These are phyloP conservation scores for Epinotia demarniana DNA, from an alignment of 2,888 invertebrate genomes.

Conservation along the genomic window DNA sequence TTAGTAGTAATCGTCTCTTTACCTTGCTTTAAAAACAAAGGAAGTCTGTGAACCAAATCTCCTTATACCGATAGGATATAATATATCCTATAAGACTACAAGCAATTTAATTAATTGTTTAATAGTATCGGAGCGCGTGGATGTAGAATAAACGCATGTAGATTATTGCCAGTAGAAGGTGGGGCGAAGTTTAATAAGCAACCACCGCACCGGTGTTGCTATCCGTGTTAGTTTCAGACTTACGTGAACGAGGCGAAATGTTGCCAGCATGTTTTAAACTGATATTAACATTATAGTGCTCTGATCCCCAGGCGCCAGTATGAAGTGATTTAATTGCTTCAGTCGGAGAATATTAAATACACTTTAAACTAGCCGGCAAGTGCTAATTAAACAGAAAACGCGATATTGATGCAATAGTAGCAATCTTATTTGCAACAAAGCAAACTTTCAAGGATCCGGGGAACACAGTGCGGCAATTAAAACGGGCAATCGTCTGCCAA, in stretches of 20 bases:
- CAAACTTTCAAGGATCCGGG: slow-evolving; percentile 62
- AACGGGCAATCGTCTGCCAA: slow-evolving; percentile 64
- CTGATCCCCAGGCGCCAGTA: slow-evolving; percentile 37
- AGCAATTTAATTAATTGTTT: slow-evolving; percentile 43
- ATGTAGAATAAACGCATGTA: slow-evolving; percentile 43
- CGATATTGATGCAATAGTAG: slow-evolving; percentile 18
- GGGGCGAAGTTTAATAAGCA: slow-evolving; percentile 71
- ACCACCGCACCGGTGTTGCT: slow-evolving; percentile 64
- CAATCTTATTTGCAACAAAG: slow-evolving; percentile 45
- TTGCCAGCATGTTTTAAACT: slow-evolving; percentile 64
- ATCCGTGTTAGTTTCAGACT: slow-evolving; percentile 59
- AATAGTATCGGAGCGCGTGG: slow-evolving; percentile 38
- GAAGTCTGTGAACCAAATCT: slow-evolving; percentile 4
- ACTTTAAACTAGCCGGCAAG: not conserved
- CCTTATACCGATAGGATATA: not conserved
- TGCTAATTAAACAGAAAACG: slow-evolving; percentile 19
- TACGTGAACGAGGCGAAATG: slow-evolving; percentile 63
- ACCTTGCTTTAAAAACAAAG: not conserved
- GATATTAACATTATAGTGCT: slow-evolving; percentile 57
- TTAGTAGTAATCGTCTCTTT: not conserved
- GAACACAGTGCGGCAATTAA: slow-evolving; percentile 67
- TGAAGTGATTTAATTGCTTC: slow-evolving; percentile 44
- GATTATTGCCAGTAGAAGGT: slow-evolving; percentile 44
- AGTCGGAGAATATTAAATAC: slow-evolving; percentile 36
- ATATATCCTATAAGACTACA: slow-evolving; percentile 8